Evolutionary conservation across 2,113 vertebrate species (phyloP).

Genomic region (Picathartes gymnocephalus): DNA sequence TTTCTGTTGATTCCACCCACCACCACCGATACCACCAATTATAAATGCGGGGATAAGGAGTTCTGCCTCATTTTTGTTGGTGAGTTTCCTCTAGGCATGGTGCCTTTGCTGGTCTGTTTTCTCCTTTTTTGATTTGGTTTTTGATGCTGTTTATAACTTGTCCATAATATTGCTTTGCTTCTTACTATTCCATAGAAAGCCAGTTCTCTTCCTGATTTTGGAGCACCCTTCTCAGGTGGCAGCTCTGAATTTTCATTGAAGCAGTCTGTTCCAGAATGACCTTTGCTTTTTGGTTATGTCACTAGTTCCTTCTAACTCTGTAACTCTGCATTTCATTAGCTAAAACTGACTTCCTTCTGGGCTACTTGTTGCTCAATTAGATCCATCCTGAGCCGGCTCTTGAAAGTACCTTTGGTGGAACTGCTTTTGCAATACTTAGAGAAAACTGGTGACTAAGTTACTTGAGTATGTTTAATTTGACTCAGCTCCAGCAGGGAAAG

Average conservation of each 20-base stretch:
- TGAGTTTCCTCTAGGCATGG: neutral
- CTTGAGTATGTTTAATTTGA: neutral
- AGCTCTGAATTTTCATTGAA: neutral
- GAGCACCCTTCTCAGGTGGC: neutral
- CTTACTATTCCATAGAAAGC: neutral
- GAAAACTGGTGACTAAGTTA: neutral
- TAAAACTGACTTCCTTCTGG: neutral
- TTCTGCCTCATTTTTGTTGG: neutral
- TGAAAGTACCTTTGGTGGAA: neutral
- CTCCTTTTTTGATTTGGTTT: neutral
- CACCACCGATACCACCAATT: neutral
- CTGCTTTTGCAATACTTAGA: neutral
- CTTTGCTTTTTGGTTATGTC: neutral
- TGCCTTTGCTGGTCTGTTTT: neutral
- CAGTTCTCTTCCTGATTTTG: neutral
- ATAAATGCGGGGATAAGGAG: neutral
- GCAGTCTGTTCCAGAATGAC: neutral
- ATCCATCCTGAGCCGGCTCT: neutral
- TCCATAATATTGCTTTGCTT: neutral
- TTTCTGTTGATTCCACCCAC: neutral
- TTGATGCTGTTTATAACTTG: rapidly evolving
- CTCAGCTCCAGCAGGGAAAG: neutral
- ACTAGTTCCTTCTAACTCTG: neutral
- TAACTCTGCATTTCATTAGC: neutral
- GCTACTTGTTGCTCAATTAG: neutral